Evolutionary conservation across 2,888 invertebrate species (phyloP).

Genomic region (Thyatira batis): DNA sequence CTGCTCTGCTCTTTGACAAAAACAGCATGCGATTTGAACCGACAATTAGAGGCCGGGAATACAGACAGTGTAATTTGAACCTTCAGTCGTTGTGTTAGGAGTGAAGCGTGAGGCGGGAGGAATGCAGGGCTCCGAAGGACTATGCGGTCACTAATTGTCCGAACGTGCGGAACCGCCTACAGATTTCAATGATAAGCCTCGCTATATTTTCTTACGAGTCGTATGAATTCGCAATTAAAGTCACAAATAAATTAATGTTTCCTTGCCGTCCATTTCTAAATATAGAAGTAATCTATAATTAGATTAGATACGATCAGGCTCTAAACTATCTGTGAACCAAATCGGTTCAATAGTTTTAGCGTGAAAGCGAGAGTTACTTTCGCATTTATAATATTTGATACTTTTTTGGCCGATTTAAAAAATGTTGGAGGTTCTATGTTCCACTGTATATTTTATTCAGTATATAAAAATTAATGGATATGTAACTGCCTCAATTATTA

Average conservation of each 20-base stretch:
- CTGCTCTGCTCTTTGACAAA: too few relatives aligned
- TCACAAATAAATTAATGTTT: neutral
- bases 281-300: too few relatives aligned
- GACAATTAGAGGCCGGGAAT: neutral
- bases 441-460: too few relatives aligned
- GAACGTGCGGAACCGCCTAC: constrained; percentile 15
- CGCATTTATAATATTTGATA: too few relatives aligned
- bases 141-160: constrained; percentile 24
- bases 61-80: neutral
- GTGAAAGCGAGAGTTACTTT: too few relatives aligned
- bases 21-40: neutral
- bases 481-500: too few relatives aligned
- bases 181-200: constrained; percentile 1
- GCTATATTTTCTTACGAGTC: constrained; percentile 1
- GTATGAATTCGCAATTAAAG: neutral
- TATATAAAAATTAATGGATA: too few relatives aligned
- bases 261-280: neutral
- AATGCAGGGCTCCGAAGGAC: constrained; percentile 12
- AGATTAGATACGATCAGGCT: too few relatives aligned
- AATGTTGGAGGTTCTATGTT: too few relatives aligned
- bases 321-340: too few relatives aligned
- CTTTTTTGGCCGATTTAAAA: too few relatives aligned
- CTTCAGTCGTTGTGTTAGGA: neutral
- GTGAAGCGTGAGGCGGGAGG: neutral
- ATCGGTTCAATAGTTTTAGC: too few relatives aligned